These are phyloP conservation scores for Neomicropteryx cornuta DNA, from an alignment of 1,140 invertebrate species.

Conservation along the genomic window DNA sequence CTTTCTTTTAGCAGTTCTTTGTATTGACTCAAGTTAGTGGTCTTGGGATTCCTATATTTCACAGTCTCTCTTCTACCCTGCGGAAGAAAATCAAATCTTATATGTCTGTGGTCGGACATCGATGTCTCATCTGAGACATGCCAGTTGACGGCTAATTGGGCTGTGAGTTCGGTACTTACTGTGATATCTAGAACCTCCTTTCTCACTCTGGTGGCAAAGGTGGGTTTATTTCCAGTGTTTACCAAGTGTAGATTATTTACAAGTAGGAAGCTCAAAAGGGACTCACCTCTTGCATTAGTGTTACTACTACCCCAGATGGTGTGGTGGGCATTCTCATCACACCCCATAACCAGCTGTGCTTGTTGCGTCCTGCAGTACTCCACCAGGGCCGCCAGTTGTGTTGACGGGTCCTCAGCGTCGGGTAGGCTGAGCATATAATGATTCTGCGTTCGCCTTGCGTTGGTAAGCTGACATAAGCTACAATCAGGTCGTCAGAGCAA, in stretches of 20 bases:
- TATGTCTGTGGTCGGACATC: slow-evolving; percentile 5
- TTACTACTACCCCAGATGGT: slow-evolving; percentile 14
- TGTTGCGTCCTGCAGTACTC: no score
- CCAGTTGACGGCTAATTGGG: neutral
- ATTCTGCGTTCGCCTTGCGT: no score
- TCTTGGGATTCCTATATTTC: slow-evolving; percentile 1
- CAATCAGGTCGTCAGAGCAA: no score
- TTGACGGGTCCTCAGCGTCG: no score
- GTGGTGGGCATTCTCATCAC: slow-evolving; percentile 17
- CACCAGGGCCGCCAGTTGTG: no score
- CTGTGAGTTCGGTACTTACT: neutral
- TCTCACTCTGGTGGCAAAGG: slow-evolving; percentile 7
- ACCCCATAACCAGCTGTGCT: slow-evolving; percentile 13
- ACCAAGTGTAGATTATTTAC: slow-evolving; percentile 7
- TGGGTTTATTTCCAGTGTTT: slow-evolving; percentile 11
- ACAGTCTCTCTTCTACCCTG: neutral
- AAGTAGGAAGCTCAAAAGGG: slow-evolving; percentile 12
- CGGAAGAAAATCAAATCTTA: neutral
- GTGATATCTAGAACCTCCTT: slow-evolving; percentile 8
- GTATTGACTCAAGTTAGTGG: slow-evolving; percentile 2
- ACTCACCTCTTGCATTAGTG: slow-evolving; percentile 13
- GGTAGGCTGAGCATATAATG: no score
- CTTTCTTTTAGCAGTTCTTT: neutral
- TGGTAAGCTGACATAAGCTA: no score
- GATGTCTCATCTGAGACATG: slow-evolving; percentile 1